Base-by-base conservation (phyloP, 2,113 vertebrate species). In the Forbesichthys papilliferus region DNA sequence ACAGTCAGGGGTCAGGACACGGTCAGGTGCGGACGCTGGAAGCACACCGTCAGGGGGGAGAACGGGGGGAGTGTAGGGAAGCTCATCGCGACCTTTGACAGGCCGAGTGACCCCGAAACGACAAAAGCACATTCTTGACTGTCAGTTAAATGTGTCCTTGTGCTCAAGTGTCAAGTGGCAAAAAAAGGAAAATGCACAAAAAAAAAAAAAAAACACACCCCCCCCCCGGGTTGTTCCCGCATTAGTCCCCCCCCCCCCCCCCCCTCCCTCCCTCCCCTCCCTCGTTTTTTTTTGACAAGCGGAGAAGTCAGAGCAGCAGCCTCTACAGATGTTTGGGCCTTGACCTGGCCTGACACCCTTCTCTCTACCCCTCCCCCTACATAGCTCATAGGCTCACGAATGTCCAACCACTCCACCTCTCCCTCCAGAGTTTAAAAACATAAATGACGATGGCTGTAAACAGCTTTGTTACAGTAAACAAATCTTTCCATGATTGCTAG, bases 121-220 rank as follows among this genome's bases (percentile, higher is more conserved):
- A 84, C 82, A 77, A 85, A 89, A 84, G 82, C 77, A 74, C 75
- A 90, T 91, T 86, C 84, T 84, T 86, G 42, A 75, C 75, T 80
- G 86, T 80, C 83, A 84, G 84, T 60, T 81, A 47, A 61, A 46
- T 9, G 53, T 9, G n/a, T 20, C 7, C 16, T 1, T 18, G 13
- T 55, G 13, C 7, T 55, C 8, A 16, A 14, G 59, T 61, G 59
- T 61, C 36, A 10, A 9, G 61, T 3, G 48, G 27, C 20, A 36
- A 46, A 14, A 42, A 54, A 9, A 72, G 1, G 66, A 5, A 49
- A 4, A 33, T 49, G 9, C 6, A 27, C 20, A 20, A 46, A 14
- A 42, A 54, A 9, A 72, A 1, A 69, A 27, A 2, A 27, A 9
- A 42, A 48, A 9, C 69, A 1, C 66, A 5, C 42, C 20, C 54